Evolutionary conservation across 2,888 invertebrate genomes (phyloP), one percentile per base, ranked within the genome.

Genomic region (Agrotis puta): DNA sequence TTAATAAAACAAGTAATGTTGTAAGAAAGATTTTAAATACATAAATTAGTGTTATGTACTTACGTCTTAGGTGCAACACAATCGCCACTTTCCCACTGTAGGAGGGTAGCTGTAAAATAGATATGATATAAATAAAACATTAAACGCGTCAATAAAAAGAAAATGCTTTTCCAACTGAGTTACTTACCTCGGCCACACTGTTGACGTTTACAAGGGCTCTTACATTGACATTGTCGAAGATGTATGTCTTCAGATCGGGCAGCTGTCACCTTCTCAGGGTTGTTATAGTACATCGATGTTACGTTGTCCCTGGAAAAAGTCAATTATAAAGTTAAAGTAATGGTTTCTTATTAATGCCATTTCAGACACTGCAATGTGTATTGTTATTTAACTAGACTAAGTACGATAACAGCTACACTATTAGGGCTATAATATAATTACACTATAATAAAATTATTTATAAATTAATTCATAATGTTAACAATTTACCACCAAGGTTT

Each of bases 401-500:
- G 3, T 27, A 43, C 3, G 16, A 3, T 50, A 50, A 50, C 24
- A 11, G 56, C 50, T 76, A 77, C 20, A 39, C 39, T 57, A 77
- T 18, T 45, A 54, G 16, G 14, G 57, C 11, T 43, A 56, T 24
- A 50, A 56, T 24, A 50, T 3, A 67, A 20, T 48, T 50, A 33
- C 22, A 61, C 22, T 45, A 61, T 61, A 22, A 6, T 39, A 39
- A 51, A 61, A 39, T 45, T 13, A 39, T 39, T 39, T 24, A 24
- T 20, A 14, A 62, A n/a, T 50, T 5, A 33, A 58, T 43, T 1
- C 20, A 27, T 43, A 57, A 27, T 9, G 39, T 20, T 43, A 64
- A 43, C 24, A 57, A 69, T 64, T 94, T 94, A 95, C 95, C 95
- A 95, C 95, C 95, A 95, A 59, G 92, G 89, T 78, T 90, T 91